These are phyloP conservation scores for Lydus trimaculatus DNA, from an alignment of 2,888 invertebrate genomes.

Conservation along the genomic window DNA sequence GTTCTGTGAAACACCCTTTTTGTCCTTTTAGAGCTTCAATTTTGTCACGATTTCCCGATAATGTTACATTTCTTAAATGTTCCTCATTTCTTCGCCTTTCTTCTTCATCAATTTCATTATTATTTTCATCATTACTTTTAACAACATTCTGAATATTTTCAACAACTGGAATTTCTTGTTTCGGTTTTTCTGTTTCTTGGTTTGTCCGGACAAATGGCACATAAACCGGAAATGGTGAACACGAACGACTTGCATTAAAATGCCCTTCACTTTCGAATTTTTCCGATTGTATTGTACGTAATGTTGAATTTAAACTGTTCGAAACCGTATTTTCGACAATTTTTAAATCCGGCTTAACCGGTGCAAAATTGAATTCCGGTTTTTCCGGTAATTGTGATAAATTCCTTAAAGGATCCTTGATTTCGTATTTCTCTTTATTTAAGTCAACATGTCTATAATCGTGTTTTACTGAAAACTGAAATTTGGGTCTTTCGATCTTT, in stretches of 20 bases:
- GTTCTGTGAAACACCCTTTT: constrained; percentile 52
- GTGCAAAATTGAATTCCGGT: constrained; percentile 53
- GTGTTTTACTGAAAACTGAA: not conserved
- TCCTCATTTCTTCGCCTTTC: constrained; percentile 43
- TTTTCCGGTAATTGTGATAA: constrained; percentile 34
- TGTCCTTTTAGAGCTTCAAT: constrained; percentile 47
- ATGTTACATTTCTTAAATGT: constrained; percentile 45
- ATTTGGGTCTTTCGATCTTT: constrained; percentile 7
- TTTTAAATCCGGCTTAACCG: constrained; percentile 45
- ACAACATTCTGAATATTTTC: constrained; percentile 36
- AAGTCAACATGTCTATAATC: constrained; percentile 44
- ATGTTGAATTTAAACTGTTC: not conserved
- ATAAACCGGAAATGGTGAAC: constrained; percentile 52
- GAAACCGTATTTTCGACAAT: constrained; percentile 47
- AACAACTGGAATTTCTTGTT: constrained; percentile 16
- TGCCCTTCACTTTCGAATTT: constrained; percentile 58
- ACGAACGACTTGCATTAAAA: constrained; percentile 53
- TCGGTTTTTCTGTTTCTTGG: not conserved
- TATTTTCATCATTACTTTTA: constrained; percentile 28
- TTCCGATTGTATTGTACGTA: constrained; percentile 52
- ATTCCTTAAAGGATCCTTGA: constrained; percentile 34
- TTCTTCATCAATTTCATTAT: constrained; percentile 32
- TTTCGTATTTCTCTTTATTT: constrained; percentile 43
- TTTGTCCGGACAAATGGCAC: constrained; percentile 41
- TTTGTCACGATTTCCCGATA: constrained; percentile 47